Evolutionary conservation across 2,113 vertebrate species (phyloP).

Genomic region (Pterocles burchelli): DNA sequence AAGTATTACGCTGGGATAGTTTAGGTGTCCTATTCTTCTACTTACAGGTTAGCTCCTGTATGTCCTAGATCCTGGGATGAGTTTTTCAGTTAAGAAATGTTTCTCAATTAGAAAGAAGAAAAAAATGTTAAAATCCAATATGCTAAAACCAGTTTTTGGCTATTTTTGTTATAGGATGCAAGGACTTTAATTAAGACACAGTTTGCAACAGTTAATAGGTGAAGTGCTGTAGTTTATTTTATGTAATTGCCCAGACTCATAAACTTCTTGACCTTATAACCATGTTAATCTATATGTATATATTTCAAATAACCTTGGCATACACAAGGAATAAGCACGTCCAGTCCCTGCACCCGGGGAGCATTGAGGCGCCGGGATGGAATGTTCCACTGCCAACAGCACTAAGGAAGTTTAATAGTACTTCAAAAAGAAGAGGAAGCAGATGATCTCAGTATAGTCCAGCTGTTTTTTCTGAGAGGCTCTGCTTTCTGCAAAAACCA

Average conservation of each 20-base stretch:
- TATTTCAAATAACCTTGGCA: not conserved
- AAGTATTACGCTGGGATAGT: not conserved
- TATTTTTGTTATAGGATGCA: not conserved
- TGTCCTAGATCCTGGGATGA: not conserved
- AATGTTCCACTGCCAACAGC: not conserved
- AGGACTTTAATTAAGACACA: not conserved
- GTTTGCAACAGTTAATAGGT: not conserved
- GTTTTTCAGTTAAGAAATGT: not conserved
- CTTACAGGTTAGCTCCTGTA: not conserved
- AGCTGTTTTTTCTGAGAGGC: not conserved
- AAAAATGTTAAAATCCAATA: not conserved
- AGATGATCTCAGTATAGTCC: not conserved
- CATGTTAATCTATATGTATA: not conserved
- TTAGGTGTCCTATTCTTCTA: not conserved
- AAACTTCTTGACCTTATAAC: not conserved
- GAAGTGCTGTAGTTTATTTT: not conserved
- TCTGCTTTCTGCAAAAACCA: not conserved
- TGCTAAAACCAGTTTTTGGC: not conserved
- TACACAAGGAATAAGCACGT: not conserved
- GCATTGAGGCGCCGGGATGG: accelerated
- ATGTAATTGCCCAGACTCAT: not conserved
- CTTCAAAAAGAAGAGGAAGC: not conserved
- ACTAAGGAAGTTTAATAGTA: not conserved
- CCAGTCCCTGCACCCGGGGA: not conserved
- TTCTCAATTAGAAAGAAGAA: not conserved